phyloP scores from a whole-genome alignment of 64 coral and sea anemone species.

The Pachyseris speciosa region DNA sequence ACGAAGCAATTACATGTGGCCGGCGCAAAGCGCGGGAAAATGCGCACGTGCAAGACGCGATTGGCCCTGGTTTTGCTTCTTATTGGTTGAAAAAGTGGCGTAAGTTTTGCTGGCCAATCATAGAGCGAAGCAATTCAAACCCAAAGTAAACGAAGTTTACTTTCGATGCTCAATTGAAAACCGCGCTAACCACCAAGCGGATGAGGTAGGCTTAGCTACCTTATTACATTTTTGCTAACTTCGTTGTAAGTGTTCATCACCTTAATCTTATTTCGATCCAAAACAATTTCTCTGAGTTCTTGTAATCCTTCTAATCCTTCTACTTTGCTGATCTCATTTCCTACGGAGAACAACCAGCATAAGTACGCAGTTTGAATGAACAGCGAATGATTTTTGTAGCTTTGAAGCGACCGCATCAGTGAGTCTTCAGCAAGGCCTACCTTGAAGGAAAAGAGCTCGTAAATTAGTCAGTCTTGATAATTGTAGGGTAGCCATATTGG shows the following conservation, averaged over 20 bases:
- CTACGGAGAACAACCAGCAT: neutral
- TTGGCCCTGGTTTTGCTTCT: no score
- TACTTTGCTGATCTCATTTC: constrained; percentile 96
- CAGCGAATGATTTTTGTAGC: neutral
- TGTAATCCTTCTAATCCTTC: constrained; percentile 90
- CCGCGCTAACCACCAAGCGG: no score
- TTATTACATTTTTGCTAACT: neutral
- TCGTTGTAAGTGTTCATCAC: no score
- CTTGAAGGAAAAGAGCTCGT: constrained; percentile 95
- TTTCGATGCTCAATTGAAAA: no score
- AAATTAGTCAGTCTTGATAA: constrained; percentile 88
- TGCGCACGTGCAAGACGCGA: no score
- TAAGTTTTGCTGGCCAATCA: no score
- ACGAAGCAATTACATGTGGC: no score
- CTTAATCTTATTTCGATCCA: constrained; percentile 98
- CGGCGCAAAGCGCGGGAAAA: no score
- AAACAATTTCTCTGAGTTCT: constrained; percentile 88
- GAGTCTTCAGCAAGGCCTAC: neutral
- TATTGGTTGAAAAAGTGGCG: no score
- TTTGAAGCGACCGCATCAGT: neutral
- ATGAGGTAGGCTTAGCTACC: neutral
- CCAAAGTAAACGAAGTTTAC: no score
- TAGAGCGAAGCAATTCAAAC: no score
- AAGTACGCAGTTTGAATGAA: neutral
- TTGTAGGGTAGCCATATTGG: constrained; percentile 76